Evolutionary conservation across 2,888 invertebrate genomes (phyloP), one percentile per base, ranked within the genome.

Genomic region (Apocheima hispidaria): DNA sequence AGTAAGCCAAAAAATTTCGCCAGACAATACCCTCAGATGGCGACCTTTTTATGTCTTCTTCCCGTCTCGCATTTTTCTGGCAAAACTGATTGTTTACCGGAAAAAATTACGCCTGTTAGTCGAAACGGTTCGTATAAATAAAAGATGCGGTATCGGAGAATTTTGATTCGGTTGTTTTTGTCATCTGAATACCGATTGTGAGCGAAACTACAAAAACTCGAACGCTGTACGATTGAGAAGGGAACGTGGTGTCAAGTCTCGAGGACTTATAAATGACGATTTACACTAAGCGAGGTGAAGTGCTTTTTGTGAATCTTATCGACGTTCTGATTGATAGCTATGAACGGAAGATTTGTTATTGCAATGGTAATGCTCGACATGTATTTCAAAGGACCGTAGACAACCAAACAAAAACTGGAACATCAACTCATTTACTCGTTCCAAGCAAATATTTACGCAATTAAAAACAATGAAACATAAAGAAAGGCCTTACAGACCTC

Each of bases 1-100:
- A 68, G 69, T 75, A 80, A 79, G 66, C 70, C 69, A 84, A 86
- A 87, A 86, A 85, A 82, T 78, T 66, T 73, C 74, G 68, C 69
- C 73, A 79, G n/a, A 82, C 84, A 82, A 82, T 81, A 83, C 81
- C 70, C 49, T 36, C 14, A 30, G 46, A 10, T 14, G 69, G 73
- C 71, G 74, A 79, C 79, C 83, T 92, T 92, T 92, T 92, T 92
- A 90, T 81, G 82, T 82, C 84, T 86, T 86, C 86, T 83, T 88
- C 87, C 77, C 87, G 87, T 85, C 83, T 83, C 87, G 89, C 88
- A 92, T 90, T 92, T 92, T 92, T 92, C 90, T 86, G 87, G 78
- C 89, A 92, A 92, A 92, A 92, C 86, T 90, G 91, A 91, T 92
- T 92, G 92, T 92, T 92, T 92, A 88, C 84, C 87, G 92, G 92